Evolutionary conservation across 2,888 invertebrate species (phyloP).

Genomic region (Xestia rhomboidea): DNA sequence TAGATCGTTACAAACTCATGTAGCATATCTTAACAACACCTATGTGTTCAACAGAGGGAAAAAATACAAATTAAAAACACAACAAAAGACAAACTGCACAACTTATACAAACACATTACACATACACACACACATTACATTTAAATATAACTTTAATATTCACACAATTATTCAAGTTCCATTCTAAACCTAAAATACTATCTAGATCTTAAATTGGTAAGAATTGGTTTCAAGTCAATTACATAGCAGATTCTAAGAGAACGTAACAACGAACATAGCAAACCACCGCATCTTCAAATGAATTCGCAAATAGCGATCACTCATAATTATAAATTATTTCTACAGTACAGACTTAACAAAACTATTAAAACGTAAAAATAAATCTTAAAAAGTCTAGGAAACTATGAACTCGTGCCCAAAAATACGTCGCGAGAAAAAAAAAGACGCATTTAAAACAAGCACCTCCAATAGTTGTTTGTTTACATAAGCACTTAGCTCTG

Average conservation of each 20-base stretch:
- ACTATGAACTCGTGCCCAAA: neutral
- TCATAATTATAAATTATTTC: neutral
- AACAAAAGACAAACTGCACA: too few relatives aligned
- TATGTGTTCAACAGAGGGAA: neutral
- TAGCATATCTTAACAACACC: neutral
- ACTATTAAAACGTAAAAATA: neutral
- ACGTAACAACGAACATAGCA: neutral
- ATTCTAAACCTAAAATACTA: neutral
- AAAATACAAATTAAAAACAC: too few relatives aligned
- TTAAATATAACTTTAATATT: neutral
- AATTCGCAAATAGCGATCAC: neutral
- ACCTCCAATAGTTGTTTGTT: slow-evolving; percentile 7
- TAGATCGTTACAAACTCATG: neutral
- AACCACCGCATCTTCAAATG: neutral
- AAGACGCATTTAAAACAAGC: neutral
- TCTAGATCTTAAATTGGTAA: neutral
- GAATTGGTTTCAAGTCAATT: neutral
- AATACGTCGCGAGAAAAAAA: neutral
- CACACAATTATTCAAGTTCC: neutral
- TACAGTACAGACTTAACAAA: neutral
- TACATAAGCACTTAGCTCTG: slow-evolving; percentile 6
- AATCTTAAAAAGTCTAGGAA: neutral
- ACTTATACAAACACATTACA: too few relatives aligned
- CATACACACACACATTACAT: too few relatives aligned
- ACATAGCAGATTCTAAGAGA: neutral